Evolutionary conservation across 2,888 invertebrate species (phyloP).

Genomic region (Standfussiana lucernea): DNA sequence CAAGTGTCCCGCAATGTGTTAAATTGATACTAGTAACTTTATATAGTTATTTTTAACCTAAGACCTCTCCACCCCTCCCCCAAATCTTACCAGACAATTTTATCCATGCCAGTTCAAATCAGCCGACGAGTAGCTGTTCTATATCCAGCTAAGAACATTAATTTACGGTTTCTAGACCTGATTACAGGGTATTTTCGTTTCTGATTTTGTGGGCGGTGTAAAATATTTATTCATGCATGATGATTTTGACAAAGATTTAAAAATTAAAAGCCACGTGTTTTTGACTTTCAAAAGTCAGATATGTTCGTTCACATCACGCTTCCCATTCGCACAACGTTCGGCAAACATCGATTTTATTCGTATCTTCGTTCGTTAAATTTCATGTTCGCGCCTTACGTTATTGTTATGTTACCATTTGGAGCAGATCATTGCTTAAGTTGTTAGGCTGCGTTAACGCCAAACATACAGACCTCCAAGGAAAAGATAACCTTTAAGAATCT

Average conservation of each 20-base stretch:
- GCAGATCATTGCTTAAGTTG: conserved; percentile 43
- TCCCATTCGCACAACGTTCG: conserved; percentile 40
- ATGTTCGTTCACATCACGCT: neutral
- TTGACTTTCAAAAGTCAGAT: conserved; percentile 1
- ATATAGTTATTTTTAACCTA: neutral
- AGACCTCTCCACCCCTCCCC: neutral
- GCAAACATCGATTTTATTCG: conserved; percentile 59
- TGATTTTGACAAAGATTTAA: neutral
- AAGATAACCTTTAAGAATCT: neutral
- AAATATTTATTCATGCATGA: neutral
- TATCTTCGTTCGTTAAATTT: conserved; percentile 68
- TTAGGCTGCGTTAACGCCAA: neutral
- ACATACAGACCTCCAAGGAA: neutral
- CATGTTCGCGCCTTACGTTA: conserved; percentile 55
- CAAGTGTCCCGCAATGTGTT: too few species aligned
- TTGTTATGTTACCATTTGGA: conserved; percentile 62
- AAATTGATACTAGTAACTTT: too few species aligned
- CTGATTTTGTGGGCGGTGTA: too few species aligned
- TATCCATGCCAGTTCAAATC: neutral
- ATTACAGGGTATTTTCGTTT: neutral
- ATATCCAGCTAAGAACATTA: neutral
- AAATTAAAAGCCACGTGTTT: neutral
- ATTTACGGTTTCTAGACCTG: neutral
- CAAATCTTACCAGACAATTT: too few species aligned
- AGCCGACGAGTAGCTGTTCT: neutral